These are phyloP conservation scores for Brachionus calyciflorus DNA, from an alignment of 1,140 invertebrate genomes.

Conservation along the genomic window DNA sequence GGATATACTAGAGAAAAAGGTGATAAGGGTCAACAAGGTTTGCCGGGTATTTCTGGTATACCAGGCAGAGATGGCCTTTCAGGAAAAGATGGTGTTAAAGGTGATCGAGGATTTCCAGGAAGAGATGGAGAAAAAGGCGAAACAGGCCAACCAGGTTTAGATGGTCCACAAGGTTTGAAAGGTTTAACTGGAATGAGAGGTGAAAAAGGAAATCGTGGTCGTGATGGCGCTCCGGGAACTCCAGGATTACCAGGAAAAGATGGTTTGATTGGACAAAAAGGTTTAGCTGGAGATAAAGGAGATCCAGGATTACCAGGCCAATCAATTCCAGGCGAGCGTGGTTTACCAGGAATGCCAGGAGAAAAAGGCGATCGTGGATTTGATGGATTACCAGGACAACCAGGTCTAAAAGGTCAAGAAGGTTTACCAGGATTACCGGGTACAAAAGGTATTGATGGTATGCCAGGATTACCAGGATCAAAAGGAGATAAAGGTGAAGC, in stretches of 20 bases:
- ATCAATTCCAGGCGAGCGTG: slow-evolving; percentile 23
- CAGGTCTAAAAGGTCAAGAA: slow-evolving; percentile 23
- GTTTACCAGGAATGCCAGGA: neutral
- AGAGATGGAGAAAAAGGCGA: slow-evolving; percentile 37
- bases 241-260: slow-evolving; percentile 21
- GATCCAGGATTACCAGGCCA: slow-evolving; percentile 14
- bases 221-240: slow-evolving; percentile 47
- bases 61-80: slow-evolving; percentile 65
- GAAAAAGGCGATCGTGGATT: slow-evolving; percentile 47
- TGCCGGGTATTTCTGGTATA: slow-evolving; percentile 53
- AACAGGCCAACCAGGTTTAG: slow-evolving; percentile 39
- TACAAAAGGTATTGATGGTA: neutral
- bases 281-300: slow-evolving; percentile 47
- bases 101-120: slow-evolving; percentile 47
- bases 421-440: slow-evolving; percentile 42
- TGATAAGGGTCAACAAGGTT: slow-evolving; percentile 29
- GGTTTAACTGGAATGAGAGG: slow-evolving; percentile 24
- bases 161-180: slow-evolving; percentile 1
- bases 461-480: neutral
- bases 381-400: slow-evolving; percentile 32
- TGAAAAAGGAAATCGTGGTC: slow-evolving; percentile 38
- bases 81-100: slow-evolving; percentile 60
- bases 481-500: slow-evolving; percentile 8
- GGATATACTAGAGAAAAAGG: slow-evolving; percentile 47
- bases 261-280: slow-evolving; percentile 44